These are phyloP conservation scores for Thyatira batis DNA, from an alignment of 2,888 invertebrate genomes.

Conservation along the genomic window DNA sequence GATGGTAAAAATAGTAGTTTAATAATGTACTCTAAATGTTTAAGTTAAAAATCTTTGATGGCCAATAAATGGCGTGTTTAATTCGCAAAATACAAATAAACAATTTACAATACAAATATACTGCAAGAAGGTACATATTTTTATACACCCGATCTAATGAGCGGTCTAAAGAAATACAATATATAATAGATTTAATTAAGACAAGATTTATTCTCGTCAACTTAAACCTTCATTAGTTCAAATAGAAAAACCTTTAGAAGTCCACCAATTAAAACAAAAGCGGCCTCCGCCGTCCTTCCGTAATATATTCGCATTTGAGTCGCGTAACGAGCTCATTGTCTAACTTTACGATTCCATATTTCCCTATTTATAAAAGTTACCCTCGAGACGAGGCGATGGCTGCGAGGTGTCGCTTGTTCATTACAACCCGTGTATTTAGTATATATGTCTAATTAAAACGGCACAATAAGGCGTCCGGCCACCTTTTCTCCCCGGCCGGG, in stretches of 20 bases:
- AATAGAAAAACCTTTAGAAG: not conserved
- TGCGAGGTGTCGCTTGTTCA: slow-evolving; percentile 53
- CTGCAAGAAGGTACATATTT: too few species aligned
- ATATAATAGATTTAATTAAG: too few species aligned
- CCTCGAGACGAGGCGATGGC: slow-evolving; percentile 25
- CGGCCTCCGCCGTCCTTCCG: slow-evolving; percentile 19
- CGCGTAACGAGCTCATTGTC: slow-evolving; percentile 58
- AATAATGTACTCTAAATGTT: too few species aligned
- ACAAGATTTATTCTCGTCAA: not conserved
- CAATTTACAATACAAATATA: too few species aligned
- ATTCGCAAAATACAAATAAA: too few species aligned
- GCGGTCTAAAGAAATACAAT: too few species aligned
- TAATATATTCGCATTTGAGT: slow-evolving; percentile 57
- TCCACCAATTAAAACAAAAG: slow-evolving; percentile 1
- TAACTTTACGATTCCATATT: slow-evolving; percentile 65
- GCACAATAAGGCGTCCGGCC: slow-evolving; percentile 43
- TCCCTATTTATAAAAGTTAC: slow-evolving; percentile 60
- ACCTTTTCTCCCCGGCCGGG: slow-evolving; percentile 15
- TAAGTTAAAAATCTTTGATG: too few species aligned
- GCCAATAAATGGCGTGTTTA: too few species aligned
- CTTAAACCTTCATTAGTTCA: not conserved
- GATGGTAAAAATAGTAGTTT: too few species aligned
- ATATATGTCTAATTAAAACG: slow-evolving; percentile 47
- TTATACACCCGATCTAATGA: too few species aligned
- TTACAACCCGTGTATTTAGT: slow-evolving; percentile 49